These are phyloP conservation scores for Thera britannica DNA, from an alignment of 2,888 invertebrate species.

Conservation along the genomic window DNA sequence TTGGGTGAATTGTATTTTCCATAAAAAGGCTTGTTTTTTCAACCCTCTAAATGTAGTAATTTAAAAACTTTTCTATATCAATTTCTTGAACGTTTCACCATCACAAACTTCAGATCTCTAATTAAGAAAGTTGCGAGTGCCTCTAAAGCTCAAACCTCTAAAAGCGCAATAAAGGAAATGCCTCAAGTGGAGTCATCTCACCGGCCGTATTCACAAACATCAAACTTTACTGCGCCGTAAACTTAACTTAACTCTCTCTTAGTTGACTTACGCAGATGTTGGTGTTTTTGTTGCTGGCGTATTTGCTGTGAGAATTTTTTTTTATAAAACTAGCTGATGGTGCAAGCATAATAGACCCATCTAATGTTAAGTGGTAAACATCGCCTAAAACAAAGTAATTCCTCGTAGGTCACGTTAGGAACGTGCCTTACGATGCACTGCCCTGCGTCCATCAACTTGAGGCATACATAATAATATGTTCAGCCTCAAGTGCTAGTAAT, in stretches of 20 bases:
- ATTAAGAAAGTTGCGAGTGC: constrained; percentile 23
- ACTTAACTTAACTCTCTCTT: constrained; percentile 9
- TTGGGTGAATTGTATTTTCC: too few relatives aligned
- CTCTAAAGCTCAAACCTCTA: constrained; percentile 23
- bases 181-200: constrained; percentile 20
- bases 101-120: constrained; percentile 5
- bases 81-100: neutral
- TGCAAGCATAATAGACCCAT: too few relatives aligned
- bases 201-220: constrained; percentile 26
- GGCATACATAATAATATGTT: too few relatives aligned
- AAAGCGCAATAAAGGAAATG: constrained; percentile 36
- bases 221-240: constrained; percentile 28
- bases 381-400: too few relatives aligned
- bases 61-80: neutral
- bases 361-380: too few relatives aligned
- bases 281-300: neutral
- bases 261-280: neutral
- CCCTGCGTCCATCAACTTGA: too few relatives aligned
- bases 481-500: too few relatives aligned
- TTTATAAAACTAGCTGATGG: too few relatives aligned
- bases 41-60: too few relatives aligned
- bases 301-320: neutral
- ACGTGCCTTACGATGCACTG: too few relatives aligned
- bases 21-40: too few relatives aligned
- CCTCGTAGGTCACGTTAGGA: too few relatives aligned